These are phyloP conservation scores for Triops longicaudatus DNA, from an alignment of 1,140 invertebrate genomes.

Conservation along the genomic window DNA sequence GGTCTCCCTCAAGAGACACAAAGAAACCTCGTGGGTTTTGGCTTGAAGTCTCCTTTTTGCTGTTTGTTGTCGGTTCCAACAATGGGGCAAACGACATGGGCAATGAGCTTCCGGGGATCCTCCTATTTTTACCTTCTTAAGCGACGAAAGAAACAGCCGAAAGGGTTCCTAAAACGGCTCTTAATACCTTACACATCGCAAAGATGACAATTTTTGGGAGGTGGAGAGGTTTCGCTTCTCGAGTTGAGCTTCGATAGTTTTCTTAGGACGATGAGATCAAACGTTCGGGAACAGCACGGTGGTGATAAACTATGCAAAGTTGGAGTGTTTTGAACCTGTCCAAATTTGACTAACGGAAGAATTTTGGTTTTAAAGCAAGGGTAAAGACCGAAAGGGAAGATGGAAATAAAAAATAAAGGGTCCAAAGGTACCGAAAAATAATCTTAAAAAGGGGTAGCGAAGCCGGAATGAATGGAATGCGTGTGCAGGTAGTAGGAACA, in stretches of 20 bases:
- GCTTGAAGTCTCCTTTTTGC: neutral
- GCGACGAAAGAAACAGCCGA: neutral
- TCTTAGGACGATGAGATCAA: neutral
- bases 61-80: neutral
- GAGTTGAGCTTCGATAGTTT: no score
- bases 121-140: neutral
- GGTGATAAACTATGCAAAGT: slow-evolving; percentile 1
- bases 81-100: neutral
- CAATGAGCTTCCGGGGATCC: neutral
- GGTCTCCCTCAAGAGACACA: neutral
- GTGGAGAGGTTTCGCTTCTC: neutral
- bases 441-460: neutral
- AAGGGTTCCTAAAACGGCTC: neutral
- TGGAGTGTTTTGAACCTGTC: neutral
- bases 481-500: neutral
- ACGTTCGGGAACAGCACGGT: neutral
- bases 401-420: neutral
- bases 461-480: neutral
- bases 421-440: neutral
- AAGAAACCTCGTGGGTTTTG: neutral
- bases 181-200: neutral
- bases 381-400: neutral
- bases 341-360: neutral
- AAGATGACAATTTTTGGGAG: neutral
- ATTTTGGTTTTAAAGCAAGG: neutral